Evolutionary conservation across 2,888 invertebrate species (phyloP).

Genomic region (Acanthosepion lycidas): DNA sequence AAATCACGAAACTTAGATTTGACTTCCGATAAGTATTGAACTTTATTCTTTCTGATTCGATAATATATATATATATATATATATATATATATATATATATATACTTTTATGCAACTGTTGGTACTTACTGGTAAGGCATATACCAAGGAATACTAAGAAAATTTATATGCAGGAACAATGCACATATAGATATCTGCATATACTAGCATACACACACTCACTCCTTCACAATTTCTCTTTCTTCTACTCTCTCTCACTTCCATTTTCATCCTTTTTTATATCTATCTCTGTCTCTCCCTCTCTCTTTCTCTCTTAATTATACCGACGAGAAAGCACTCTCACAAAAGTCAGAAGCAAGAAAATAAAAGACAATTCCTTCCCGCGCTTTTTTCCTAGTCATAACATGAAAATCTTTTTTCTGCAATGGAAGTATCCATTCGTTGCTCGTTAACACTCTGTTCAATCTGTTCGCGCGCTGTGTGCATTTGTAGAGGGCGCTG

Average conservation of each 20-base stretch:
- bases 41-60: no score
- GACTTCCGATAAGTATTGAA: no score
- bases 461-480: conserved; percentile 22
- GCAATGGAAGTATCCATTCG: conserved; percentile 33
- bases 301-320: neutral
- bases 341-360: neutral
- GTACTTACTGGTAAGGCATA: neutral
- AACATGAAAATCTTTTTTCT: conserved; percentile 33
- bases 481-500: conserved; percentile 33
- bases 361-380: neutral
- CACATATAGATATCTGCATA: neutral
- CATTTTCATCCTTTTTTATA: neutral
- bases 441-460: conserved; percentile 1
- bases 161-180: neutral
- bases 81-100: neutral
- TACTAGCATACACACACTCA: neutral
- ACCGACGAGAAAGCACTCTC: neutral
- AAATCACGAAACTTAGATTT: no score
- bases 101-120: neutral
- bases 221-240: neutral
- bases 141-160: neutral
- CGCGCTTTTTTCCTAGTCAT: neutral
- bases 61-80: no score
- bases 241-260: neutral
- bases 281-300: neutral